Conservation (phyloP, 2,888 invertebrate species). For the Colostygia pectinataria region DNA sequence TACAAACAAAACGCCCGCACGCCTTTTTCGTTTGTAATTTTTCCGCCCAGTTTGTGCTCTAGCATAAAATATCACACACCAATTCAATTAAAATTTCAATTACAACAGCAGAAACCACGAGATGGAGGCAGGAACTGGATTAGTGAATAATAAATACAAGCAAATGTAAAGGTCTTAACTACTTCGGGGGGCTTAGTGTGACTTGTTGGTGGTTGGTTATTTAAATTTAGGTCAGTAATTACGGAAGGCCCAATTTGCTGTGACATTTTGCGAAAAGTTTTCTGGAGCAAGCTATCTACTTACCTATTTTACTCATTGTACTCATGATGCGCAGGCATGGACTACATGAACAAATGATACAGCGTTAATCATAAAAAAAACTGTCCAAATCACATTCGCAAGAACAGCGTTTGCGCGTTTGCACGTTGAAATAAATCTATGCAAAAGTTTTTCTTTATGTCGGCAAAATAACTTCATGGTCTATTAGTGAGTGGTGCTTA, state of each 20-base stretch:
- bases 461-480: too few species aligned
- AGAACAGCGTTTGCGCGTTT: too few species aligned
- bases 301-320: neutral
- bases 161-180: constrained; percentile 45
- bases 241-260: constrained; percentile 35
- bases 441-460: too few species aligned
- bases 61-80: constrained; percentile 35
- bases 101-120: constrained; percentile 37
- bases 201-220: constrained; percentile 42
- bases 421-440: too few species aligned
- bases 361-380: too few species aligned
- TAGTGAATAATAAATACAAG: constrained; percentile 46
- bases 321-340: too few species aligned
- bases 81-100: constrained; percentile 43
- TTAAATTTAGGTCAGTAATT: constrained; percentile 41
- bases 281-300: constrained; percentile 2
- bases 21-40: too few species aligned
- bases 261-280: constrained; percentile 29
- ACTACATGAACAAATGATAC: too few species aligned
- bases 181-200: constrained; percentile 39
- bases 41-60: too few species aligned
- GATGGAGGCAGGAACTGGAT: constrained; percentile 39
- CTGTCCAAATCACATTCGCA: too few species aligned
- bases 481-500: too few species aligned
- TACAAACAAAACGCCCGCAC: too few species aligned